These are phyloP conservation scores for Manacus vitellinus DNA, from an alignment of 2,113 vertebrate species.

Conservation along the genomic window DNA sequence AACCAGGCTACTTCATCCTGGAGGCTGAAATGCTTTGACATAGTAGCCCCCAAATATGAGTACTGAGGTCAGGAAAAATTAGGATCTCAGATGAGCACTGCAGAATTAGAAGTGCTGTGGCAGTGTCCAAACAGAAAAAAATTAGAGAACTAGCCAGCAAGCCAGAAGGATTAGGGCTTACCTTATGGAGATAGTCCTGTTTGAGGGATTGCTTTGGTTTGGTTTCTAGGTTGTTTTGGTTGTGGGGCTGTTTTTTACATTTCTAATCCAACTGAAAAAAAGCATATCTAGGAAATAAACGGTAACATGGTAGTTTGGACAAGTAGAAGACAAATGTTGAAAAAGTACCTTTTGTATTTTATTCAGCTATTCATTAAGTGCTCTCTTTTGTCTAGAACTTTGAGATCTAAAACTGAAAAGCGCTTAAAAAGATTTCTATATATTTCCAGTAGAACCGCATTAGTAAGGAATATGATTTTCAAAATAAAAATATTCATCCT, in stretches of 20 bases:
- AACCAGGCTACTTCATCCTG: background rate
- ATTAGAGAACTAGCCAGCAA: background rate
- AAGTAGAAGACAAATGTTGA: background rate
- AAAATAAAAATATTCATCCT: background rate
- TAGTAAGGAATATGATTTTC: background rate
- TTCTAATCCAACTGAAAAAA: background rate
- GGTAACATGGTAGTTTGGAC: background rate
- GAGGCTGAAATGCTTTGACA: conserved; percentile 19
- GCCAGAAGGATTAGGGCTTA: background rate
- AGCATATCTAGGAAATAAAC: background rate
- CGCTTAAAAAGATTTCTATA: background rate
- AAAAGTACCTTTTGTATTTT: background rate
- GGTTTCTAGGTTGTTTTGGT: background rate
- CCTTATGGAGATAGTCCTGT: background rate
- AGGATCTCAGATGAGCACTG: background rate
- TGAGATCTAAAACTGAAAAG: background rate
- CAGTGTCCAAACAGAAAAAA: background rate
- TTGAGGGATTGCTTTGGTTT: background rate
- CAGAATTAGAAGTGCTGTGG: background rate
- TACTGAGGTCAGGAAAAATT: conserved; percentile 18
- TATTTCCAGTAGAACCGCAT: background rate
- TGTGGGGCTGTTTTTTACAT: background rate
- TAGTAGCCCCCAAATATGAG: background rate
- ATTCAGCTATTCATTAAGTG: background rate
- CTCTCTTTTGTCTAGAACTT: background rate